Percentiles rank a stretch among this genome's conserved stretches.
These are phyloP conservation scores for Channa argus DNA, from an alignment of 2,113 vertebrate genomes.

Conservation along the genomic window DNA sequence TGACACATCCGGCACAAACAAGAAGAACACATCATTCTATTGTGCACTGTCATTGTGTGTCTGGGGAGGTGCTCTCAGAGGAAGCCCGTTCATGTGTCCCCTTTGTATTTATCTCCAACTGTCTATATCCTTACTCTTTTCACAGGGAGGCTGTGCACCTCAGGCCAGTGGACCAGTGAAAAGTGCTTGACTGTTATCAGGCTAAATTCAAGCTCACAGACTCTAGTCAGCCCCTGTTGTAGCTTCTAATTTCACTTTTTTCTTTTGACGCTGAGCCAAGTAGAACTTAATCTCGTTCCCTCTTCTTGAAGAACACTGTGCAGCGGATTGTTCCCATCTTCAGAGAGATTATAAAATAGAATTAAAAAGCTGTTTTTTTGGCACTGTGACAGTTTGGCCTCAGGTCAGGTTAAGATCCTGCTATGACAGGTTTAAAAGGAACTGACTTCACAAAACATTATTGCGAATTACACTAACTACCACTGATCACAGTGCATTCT, in stretches of 20 bases:
- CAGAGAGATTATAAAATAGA: background rate
- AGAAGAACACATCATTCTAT: slow-evolving; percentile 73
- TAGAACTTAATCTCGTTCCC: slow-evolving; percentile 16
- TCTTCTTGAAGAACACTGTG: slow-evolving; percentile 17
- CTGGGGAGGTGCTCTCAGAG: slow-evolving; percentile 26
- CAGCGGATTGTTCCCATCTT: slow-evolving; percentile 22
- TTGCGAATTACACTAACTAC: no score
- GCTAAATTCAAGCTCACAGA: slow-evolving; percentile 34
- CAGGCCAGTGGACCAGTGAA: slow-evolving; percentile 18
- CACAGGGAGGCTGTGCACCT: slow-evolving; percentile 36
- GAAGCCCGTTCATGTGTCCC: slow-evolving; percentile 24
- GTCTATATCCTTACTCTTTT: slow-evolving; percentile 71
- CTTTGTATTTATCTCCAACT: slow-evolving; percentile 67
- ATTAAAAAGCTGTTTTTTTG: slow-evolving; percentile 31
- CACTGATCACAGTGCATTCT: no score
- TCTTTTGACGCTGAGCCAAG: slow-evolving; percentile 35
- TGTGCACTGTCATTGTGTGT: slow-evolving; percentile 63
- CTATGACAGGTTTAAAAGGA: slow-evolving; percentile 24
- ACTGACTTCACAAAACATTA: background rate
- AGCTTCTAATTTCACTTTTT: slow-evolving; percentile 20
- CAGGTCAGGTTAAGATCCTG: slow-evolving; percentile 33
- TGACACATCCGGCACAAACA: slow-evolving; percentile 67
- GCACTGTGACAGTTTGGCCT: slow-evolving; percentile 40
- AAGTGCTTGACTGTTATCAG: slow-evolving; percentile 30
- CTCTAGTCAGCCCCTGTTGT: slow-evolving; percentile 17